Evolutionary conservation across 2,888 invertebrate species (phyloP).

Genomic region (Agrochola litura): DNA sequence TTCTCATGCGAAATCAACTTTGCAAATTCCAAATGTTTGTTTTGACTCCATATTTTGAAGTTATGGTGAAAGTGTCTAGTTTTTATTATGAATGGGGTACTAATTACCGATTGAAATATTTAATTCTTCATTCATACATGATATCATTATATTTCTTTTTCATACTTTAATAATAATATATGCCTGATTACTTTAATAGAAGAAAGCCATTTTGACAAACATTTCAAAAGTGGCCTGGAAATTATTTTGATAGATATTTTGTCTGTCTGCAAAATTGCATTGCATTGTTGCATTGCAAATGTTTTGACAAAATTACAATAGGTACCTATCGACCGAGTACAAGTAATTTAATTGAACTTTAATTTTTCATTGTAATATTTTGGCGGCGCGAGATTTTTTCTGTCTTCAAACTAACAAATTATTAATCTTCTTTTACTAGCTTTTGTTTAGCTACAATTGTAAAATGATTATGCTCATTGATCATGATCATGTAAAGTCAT

Average conservation of each 20-base stretch:
- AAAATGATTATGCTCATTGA: too few species aligned
- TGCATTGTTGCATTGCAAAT: slow-evolving; percentile 23
- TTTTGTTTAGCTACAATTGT: too few species aligned
- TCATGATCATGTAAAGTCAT: too few species aligned
- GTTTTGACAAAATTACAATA: slow-evolving; percentile 26
- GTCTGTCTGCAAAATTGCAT: slow-evolving; percentile 11
- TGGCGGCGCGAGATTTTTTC: neutral
- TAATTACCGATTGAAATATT: slow-evolving; percentile 16
- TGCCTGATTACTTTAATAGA: slow-evolving; percentile 6
- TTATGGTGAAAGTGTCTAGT: slow-evolving; percentile 36
- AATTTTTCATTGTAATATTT: slow-evolving; percentile 10
- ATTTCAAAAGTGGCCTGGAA: slow-evolving; percentile 8
- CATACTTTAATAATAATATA: neutral
- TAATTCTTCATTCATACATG: slow-evolving; percentile 4
- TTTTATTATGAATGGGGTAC: slow-evolving; percentile 29
- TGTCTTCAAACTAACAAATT: neutral
- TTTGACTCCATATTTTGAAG: slow-evolving; percentile 21
- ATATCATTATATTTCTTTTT: slow-evolving; percentile 6
- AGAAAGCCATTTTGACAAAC: neutral
- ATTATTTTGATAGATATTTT: slow-evolving; percentile 31
- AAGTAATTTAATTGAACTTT: neutral
- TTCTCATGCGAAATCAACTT: slow-evolving; percentile 41
- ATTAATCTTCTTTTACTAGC: neutral
- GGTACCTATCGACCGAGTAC: neutral
- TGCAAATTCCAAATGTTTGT: slow-evolving; percentile 29